Evolutionary conservation across 2,888 invertebrate species (phyloP), one percentile per base, ranked within the genome.

Genomic region (Eucera pruinosa): DNA sequence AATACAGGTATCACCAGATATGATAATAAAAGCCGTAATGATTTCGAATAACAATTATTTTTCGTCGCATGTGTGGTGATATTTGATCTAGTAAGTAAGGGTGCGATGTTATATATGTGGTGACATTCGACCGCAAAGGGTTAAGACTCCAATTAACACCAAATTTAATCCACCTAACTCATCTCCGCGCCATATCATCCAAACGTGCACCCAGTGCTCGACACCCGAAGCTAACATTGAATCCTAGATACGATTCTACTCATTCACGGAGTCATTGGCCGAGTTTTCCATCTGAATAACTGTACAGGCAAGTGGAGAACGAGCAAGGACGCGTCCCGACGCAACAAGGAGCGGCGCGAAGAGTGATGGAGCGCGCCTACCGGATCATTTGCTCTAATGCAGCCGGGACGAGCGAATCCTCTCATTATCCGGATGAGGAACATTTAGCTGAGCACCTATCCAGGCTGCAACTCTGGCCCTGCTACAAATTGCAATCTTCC

Each of bases 361-460:
- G 23, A 69, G 39, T 54, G 70, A 75, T 79, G 75, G 39, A 79
- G 52, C 58, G 55, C 54, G 39, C 54, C 69, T 66, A 71, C 68
- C 58, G 83, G 82, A 80, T 86, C 76, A 81, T 86, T 86, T 83
- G 78, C 82, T 74, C 78, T 84, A 82, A 86, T 82, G 80, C 80
- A 74, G 55, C 57, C 45, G 25, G 65, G 43, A 69, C 55, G 45
- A 74, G 75, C 54, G 72, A 77, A 80, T 83, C 81, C 85, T 76
- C 80, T 86, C 81, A 85, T 86, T 85, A 86, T 62, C 64, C 58
- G 68, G 54, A 80, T 67, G 78, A 66, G 77, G 58, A 83, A 80
- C 82, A 79, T 81, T 83, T 74, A 81, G 79, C 58, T 64, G 78
- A 78, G 81, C 80, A 80, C 77, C 79, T 78, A 78, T 67, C 65